Conservation (phyloP, 2,888 invertebrate species). For the Drosophila histrio region DNA sequence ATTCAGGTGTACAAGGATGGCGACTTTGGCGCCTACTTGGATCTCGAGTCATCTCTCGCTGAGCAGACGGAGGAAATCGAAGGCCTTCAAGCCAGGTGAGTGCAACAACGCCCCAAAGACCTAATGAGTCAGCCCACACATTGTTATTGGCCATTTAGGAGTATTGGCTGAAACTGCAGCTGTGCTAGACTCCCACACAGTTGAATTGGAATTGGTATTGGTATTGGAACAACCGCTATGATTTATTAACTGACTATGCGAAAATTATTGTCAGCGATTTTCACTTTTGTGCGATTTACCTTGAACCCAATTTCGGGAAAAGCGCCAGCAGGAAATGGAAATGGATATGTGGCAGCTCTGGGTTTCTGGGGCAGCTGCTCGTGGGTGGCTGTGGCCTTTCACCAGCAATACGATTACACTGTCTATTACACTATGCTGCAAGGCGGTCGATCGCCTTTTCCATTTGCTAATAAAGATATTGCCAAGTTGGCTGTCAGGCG, state of each 20-base stretch:
- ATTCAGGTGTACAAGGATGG: constrained; percentile 98
- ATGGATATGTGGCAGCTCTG: constrained; percentile 37
- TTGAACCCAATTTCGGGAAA: constrained; percentile 60
- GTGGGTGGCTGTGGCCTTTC: constrained; percentile 72
- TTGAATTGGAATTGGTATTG: constrained; percentile 25
- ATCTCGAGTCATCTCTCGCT: constrained; percentile 97
- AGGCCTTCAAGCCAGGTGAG: constrained; percentile 96
- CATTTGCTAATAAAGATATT: constrained; percentile 73
- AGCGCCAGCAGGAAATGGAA: constrained; percentile 37
- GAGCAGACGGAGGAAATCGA: constrained; percentile 99
- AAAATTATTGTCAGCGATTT: constrained; percentile 43
- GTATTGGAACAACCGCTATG: constrained; percentile 24
- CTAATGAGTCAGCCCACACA: constrained; percentile 47
- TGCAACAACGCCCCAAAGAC: constrained; percentile 24
- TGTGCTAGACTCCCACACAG: constrained; percentile 25
- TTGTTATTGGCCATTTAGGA: constrained; percentile 4
- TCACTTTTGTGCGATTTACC: constrained; percentile 54
- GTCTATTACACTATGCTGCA: constrained; percentile 38
- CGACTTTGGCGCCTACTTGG: constrained; percentile 98
- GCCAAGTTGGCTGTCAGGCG: constrained; percentile 48
- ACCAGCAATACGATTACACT: constrained; percentile 37
- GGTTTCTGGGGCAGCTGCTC: constrained; percentile 71
- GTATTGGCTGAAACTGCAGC: constrained; percentile 18
- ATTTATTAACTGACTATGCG: constrained; percentile 24
- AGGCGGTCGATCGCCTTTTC: constrained; percentile 35